Conservation (phyloP, 2,113 vertebrate species). For the Ia io region DNA sequence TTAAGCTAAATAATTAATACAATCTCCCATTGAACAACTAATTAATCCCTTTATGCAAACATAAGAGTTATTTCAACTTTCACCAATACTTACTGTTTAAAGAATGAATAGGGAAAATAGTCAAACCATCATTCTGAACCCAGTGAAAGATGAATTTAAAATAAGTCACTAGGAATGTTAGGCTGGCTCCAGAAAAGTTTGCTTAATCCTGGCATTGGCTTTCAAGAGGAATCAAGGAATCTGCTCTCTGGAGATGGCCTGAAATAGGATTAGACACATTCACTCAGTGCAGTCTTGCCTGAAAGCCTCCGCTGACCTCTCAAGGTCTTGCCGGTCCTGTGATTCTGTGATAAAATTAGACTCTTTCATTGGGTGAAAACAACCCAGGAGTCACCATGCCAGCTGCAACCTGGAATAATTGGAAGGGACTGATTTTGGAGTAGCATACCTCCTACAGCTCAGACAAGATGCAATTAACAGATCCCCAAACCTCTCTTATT, state of each 20-base stretch:
- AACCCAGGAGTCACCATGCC: slow-evolving; percentile 67
- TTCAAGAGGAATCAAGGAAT: slow-evolving; percentile 55
- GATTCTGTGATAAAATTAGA: slow-evolving; percentile 78
- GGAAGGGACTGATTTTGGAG: slow-evolving; percentile 72
- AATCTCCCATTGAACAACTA: not conserved
- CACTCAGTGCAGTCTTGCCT: slow-evolving; percentile 40
- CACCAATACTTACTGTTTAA: not conserved
- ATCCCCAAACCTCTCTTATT: slow-evolving; percentile 66
- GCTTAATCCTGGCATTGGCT: slow-evolving; percentile 31
- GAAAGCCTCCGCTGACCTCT: slow-evolving; percentile 62
- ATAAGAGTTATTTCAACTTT: not conserved
- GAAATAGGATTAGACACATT: slow-evolving; percentile 66
- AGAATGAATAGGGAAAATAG: not conserved
- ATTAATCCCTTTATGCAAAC: not conserved
- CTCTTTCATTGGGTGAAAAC: slow-evolving; percentile 71
- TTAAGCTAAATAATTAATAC: not conserved
- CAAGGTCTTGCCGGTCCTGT: slow-evolving; percentile 71
- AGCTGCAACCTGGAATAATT: slow-evolving; percentile 77
- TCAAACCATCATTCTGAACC: not conserved
- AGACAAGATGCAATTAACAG: slow-evolving; percentile 77
- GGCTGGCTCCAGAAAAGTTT: not conserved
- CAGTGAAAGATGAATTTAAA: slow-evolving; percentile 47
- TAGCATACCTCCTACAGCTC: slow-evolving; percentile 66
- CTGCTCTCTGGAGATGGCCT: slow-evolving; percentile 52
- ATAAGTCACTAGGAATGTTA: slow-evolving; percentile 11